Conservation (phyloP, 2,113 vertebrate genomes). For the Vulpes ferrilata region DNA sequence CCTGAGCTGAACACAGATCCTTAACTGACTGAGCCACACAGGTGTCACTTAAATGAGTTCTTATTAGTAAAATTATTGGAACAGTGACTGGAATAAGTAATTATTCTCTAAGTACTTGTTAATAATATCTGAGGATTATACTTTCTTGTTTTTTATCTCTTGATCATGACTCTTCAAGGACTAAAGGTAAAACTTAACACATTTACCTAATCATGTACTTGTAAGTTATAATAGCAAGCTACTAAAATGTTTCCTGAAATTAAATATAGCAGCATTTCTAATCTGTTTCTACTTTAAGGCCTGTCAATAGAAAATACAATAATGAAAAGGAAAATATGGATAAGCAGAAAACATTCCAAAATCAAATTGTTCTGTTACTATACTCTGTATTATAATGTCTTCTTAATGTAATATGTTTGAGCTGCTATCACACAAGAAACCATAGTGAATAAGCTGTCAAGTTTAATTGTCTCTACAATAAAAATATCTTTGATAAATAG, state of each 20-base stretch:
- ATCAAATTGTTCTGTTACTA: constrained; percentile 73
- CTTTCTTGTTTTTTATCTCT: not conserved
- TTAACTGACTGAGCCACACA: too few relatives aligned
- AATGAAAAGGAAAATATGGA: constrained; percentile 62
- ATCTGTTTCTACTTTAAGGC: constrained; percentile 54
- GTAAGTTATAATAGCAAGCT: constrained; percentile 37
- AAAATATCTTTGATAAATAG: constrained; percentile 81
- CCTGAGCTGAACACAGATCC: too few relatives aligned
- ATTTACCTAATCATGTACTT: not conserved
- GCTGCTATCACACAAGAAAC: constrained; percentile 72
- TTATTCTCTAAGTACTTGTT: not conserved
- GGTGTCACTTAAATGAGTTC: not conserved
- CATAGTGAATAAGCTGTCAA: constrained; percentile 83
- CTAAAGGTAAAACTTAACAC: not conserved
- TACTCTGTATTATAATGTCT: constrained; percentile 78
- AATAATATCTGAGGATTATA: not conserved
- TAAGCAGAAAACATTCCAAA: constrained; percentile 63
- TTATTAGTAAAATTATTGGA: constrained; percentile 15
- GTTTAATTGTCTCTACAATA: constrained; percentile 83
- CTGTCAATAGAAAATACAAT: constrained; percentile 69
- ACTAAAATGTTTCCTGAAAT: constrained; percentile 12
- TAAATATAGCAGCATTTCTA: constrained; percentile 7
- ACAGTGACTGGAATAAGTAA: not conserved
- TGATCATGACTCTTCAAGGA: not conserved
- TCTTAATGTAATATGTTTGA: constrained; percentile 78